A percentile compares a stretch with the other conserved stretches of the same genome.
Conservation (phyloP, 2,888 invertebrate genomes). For the Phaonia tiefii region DNA sequence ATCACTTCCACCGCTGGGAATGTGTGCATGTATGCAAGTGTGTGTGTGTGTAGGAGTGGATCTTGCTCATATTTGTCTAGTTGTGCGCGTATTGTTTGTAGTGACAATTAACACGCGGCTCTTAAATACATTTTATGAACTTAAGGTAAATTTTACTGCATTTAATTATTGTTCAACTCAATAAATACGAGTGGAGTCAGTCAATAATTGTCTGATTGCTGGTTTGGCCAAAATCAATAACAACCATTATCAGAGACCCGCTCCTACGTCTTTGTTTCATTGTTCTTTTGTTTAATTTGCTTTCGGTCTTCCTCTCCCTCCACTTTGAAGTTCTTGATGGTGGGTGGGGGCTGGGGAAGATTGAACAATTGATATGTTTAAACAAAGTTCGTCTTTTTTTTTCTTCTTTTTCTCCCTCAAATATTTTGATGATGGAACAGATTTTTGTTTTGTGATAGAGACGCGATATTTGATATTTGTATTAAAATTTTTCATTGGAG, state of each 20-base stretch:
- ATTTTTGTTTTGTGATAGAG: conserved; percentile 1
- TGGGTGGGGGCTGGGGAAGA: neutral
- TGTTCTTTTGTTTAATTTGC: neutral
- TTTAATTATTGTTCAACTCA: neutral
- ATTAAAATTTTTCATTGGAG: conserved; percentile 34
- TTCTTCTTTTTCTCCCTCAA: neutral
- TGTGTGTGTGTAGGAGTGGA: neutral
- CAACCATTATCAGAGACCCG: neutral
- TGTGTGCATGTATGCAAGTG: too few species aligned
- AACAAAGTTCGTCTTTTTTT: neutral
- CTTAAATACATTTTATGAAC: conserved; percentile 66
- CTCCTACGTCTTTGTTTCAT: conserved; percentile 11
- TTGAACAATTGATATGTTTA: conserved; percentile 36
- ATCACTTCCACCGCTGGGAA: too few species aligned
- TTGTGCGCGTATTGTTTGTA: conserved; percentile 51
- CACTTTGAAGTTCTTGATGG: neutral
- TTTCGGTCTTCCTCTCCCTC: conserved; percentile 13
- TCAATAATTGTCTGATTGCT: neutral
- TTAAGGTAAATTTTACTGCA: conserved; percentile 55
- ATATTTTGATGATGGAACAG: too few species aligned
- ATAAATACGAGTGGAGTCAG: neutral
- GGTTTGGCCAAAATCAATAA: neutral
- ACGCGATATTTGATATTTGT: conserved; percentile 46
- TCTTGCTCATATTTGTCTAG: neutral
- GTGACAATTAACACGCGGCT: conserved; percentile 65